Base-by-base conservation (phyloP, 2,113 vertebrate species). In the Leptodactylus fuscus region DNA sequence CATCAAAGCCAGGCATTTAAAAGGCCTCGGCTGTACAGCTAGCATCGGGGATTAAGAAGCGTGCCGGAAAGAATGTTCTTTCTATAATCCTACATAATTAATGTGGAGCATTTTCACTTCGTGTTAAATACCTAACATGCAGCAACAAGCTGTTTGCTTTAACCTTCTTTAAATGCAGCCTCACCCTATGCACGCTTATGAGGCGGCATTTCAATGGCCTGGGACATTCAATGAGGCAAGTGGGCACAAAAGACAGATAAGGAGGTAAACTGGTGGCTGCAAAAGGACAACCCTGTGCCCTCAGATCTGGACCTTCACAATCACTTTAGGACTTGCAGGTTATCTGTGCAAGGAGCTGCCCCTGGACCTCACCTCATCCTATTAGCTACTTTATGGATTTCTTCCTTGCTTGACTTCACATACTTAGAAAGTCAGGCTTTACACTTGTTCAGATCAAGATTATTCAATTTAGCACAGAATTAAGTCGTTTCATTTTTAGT, bases 81-180 rank as follows among this genome's bases (percentile, higher is more conserved):
- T 12, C 91, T 87, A 51, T 87, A 88, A 93, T 86, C 89, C 91
- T 87, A 75, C 88, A 24, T 87, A 91, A 92, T 87, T 89, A 93
- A 88, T 58, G 87, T 87, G 73, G 85, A 27, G 60, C 80, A 32
- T 69, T 80, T 86, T 81, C 60, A 82, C 83, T 89, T n/a, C 1
- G 4, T 76, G 46, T 48, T 9, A 79, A 89, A 89, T 51, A 13
- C 81, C 69, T 38, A 22, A 75, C 81, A 90, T 85, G 88, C 78
- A 88, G 83, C 83, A 78, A 89, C 89, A 81, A 88, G 87, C 90
- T 51, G 69, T 13, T 55, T 41, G 86, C 87, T 86, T 69, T 18
- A 87, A 85, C 87, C 81, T 62, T 53, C 81, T 51, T 38, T 15
- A 22, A 71, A 29, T 0, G 79, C 83, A 84, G 87, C 38, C 36